phyloP scores from a whole-genome alignment of 2,113 vertebrate genomes.

The Salvelinus namaycush region DNA sequence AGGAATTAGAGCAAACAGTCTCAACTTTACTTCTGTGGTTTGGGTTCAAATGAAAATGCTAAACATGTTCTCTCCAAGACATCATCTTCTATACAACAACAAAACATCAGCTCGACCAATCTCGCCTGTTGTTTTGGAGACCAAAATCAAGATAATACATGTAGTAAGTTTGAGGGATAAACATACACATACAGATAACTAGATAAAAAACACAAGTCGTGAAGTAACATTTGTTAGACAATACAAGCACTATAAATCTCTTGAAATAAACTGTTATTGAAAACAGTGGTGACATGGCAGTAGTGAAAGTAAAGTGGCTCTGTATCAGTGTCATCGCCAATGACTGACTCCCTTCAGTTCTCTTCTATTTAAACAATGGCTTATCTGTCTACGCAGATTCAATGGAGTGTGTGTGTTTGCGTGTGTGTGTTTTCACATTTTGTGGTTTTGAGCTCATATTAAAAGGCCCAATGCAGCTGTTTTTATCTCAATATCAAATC shows the following conservation, averaged over 20 bases:
- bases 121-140: not conserved
- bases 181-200: not conserved
- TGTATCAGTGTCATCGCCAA: conserved; percentile 67
- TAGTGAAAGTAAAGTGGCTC: conserved; percentile 62
- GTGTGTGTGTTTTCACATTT: not conserved
- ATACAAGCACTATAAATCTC: too few relatives aligned
- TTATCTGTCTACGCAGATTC: conserved; percentile 49
- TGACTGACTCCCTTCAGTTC: conserved; percentile 67
- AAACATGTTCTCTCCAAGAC: too few relatives aligned
- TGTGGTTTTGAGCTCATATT: not conserved
- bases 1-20: not conserved
- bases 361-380: conserved; percentile 56
- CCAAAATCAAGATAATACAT: not conserved
- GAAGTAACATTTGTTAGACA: too few relatives aligned
- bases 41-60: not conserved
- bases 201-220: too few relatives aligned
- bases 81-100: not conserved
- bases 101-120: not conserved
- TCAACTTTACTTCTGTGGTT: not conserved
- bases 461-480: not conserved
- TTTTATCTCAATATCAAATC: too few relatives aligned
- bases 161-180: not conserved
- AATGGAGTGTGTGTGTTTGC: conserved; percentile 17
- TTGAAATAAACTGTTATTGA: conserved; percentile 45
- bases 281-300: conserved; percentile 66